Evolutionary conservation across 2,797 vertebrate genomes (phyloP).

Genomic region (Trichosurus vulpecula): DNA sequence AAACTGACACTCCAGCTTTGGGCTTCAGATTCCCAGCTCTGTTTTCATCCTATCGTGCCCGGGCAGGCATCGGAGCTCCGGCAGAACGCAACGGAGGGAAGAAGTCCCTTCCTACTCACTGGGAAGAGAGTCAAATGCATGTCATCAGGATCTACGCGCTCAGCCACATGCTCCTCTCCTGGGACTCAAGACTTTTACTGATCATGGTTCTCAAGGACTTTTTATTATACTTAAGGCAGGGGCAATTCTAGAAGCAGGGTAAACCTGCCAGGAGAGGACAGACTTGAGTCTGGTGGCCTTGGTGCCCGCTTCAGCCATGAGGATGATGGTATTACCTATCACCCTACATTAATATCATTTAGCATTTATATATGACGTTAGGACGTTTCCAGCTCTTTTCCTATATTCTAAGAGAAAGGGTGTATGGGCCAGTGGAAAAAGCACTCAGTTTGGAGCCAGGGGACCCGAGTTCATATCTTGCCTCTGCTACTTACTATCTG

Average conservation of each 20-base stretch:
- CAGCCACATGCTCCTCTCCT: constrained; percentile 62
- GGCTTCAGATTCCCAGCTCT: constrained; percentile 63
- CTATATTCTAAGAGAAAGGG: too few relatives aligned
- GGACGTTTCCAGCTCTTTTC: not conserved
- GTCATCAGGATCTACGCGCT: constrained; percentile 61
- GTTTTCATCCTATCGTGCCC: constrained; percentile 59
- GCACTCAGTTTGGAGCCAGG: too few relatives aligned
- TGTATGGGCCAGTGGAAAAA: too few relatives aligned
- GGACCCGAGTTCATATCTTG: too few relatives aligned
- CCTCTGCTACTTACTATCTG: too few relatives aligned
- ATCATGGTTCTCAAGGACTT: not conserved
- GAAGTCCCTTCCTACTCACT: constrained; percentile 50
- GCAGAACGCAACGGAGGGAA: constrained; percentile 49
- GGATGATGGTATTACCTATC: not conserved
- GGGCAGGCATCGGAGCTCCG: constrained; percentile 67
- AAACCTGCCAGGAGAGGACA: not conserved
- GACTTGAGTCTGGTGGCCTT: not conserved
- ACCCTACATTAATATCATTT: not conserved
- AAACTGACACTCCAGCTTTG: constrained; percentile 65
- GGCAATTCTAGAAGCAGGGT: constrained; percentile 1
- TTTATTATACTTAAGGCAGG: constrained; percentile 32
- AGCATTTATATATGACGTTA: not conserved
- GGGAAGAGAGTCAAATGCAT: constrained; percentile 68
- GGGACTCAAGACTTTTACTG: constrained; percentile 54
- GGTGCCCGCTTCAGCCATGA: not conserved